Conservation (phyloP, 2,888 invertebrate genomes). For the Ormia ochracea region DNA sequence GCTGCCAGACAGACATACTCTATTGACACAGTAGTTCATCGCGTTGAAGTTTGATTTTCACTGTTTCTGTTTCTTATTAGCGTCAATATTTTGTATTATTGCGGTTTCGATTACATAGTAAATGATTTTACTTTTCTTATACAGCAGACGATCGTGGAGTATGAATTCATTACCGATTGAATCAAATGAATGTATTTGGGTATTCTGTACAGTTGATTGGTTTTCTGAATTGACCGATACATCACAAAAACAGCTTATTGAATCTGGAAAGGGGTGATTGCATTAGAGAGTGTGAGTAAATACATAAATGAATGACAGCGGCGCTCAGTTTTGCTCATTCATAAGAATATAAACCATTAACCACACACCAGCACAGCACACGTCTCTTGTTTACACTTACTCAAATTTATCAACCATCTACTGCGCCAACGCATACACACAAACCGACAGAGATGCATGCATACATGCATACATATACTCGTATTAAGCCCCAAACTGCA, state of each 20-base stretch:
- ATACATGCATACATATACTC: no score
- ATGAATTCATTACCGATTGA: constrained; percentile 35
- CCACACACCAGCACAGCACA: constrained; percentile 10
- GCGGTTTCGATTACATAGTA: constrained; percentile 48
- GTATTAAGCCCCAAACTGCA: constrained; percentile 19
- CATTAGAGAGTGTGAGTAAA: constrained; percentile 1
- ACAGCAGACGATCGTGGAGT: constrained; percentile 42
- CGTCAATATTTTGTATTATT: constrained; percentile 29
- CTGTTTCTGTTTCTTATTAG: constrained; percentile 39
- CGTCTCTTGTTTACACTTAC: constrained; percentile 12
- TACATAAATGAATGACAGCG: constrained; percentile 27
- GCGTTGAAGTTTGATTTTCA: constrained; percentile 54
- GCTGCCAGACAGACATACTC: constrained; percentile 1
- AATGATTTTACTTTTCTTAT: constrained; percentile 37
- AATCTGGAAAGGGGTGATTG: background rate
- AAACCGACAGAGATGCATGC: no score
- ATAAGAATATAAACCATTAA: constrained; percentile 21
- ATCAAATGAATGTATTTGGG: background rate
- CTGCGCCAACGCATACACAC: no score
- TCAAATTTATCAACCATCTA: constrained; percentile 18
- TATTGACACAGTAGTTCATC: constrained; percentile 39
- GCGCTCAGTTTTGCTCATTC: constrained; percentile 43
- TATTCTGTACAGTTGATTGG: background rate
- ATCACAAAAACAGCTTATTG: background rate
- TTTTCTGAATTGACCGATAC: background rate